Base-by-base conservation (phyloP, 2,888 invertebrate species). In the Elmis aenea region DNA sequence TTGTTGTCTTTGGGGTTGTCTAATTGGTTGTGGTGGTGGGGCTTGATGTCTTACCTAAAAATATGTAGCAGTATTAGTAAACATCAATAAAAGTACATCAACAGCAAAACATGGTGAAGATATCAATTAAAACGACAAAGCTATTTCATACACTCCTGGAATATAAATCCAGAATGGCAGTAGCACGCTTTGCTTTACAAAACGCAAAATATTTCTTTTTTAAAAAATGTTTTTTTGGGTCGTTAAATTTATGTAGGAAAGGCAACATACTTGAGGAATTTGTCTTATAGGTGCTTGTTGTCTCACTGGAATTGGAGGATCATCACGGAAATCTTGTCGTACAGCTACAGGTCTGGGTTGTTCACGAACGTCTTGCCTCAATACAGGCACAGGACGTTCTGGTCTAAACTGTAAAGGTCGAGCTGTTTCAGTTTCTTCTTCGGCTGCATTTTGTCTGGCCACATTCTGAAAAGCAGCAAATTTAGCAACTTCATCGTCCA, bases 11-110 rank as follows among this genome's bases (percentile, higher is more conserved):
- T 48, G 52, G 68, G 70, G 45, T 47, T 73, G 73, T 43, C 74
- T 67, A n/a, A 70, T 64, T 11, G 64, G 66, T 45, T 73, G 72
- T 36, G 69, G 62, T 8, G 66, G 62, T 20, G 62, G 72, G 68
- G 45, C 72, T 62, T 33, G 74, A 16, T 28, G 67, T 51, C 39
- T 31, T n/a, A n/a, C n/a, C n/a, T n/a, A n/a, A n/a, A n/a, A n/a
- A n/a, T n/a, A n/a, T n/a, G n/a, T n/a, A n/a, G n/a, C n/a, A n/a
- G n/a, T n/a, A n/a, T n/a, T n/a, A n/a, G n/a, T n/a, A n/a, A n/a
- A n/a, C n/a, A n/a, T n/a, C n/a, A n/a, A n/a, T n/a, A n/a, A n/a
- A n/a, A n/a, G n/a, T n/a, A n/a, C n/a, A n/a, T n/a, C n/a, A n/a
- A n/a, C n/a, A n/a, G n/a, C n/a, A n/a, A n/a, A n/a, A n/a, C n/a